phyloP scores from a whole-genome alignment of 1,140 invertebrate genomes.

The Eulimnadia texana region DNA sequence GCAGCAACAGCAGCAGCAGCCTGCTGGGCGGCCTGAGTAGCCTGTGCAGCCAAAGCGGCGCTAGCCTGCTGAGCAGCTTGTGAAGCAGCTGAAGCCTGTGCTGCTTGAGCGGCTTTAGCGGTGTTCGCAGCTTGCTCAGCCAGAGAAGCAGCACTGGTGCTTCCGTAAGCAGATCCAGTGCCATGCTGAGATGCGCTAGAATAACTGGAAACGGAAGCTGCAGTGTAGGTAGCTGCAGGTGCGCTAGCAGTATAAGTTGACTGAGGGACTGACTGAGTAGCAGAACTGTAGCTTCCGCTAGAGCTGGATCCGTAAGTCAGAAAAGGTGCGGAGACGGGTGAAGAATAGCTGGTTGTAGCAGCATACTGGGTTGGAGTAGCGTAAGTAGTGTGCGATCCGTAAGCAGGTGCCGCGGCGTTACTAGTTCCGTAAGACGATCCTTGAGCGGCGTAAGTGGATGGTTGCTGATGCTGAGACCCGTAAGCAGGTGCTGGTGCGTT shows the following conservation, averaged over 20 bases:
- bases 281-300: background rate
- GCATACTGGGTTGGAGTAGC: background rate
- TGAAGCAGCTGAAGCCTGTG: constrained; percentile 19
- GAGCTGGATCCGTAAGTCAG: no score
- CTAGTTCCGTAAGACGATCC: no score
- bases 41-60: constrained; percentile 19
- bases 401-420: no score
- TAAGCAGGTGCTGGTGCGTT: no score
- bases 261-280: background rate
- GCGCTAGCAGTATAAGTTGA: background rate
- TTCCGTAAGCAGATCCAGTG: background rate
- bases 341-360: background rate
- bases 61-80: constrained; percentile 20
- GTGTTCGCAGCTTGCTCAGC: constrained; percentile 22
- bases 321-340: no score
- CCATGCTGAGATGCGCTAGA: constrained; percentile 5
- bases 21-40: constrained; percentile 19
- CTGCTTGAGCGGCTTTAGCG: constrained; percentile 21
- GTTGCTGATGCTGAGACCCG: no score
- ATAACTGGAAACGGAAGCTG: constrained; percentile 33
- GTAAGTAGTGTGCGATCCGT: background rate
- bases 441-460: no score
- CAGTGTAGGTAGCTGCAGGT: constrained; percentile 38
- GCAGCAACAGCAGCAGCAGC: constrained; percentile 22
- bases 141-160: constrained; percentile 20